A percentile compares a stretch with the other conserved stretches of the same genome.
These are phyloP conservation scores for Spodoptera litura DNA, from an alignment of 1,140 invertebrate genomes.

Conservation along the genomic window DNA sequence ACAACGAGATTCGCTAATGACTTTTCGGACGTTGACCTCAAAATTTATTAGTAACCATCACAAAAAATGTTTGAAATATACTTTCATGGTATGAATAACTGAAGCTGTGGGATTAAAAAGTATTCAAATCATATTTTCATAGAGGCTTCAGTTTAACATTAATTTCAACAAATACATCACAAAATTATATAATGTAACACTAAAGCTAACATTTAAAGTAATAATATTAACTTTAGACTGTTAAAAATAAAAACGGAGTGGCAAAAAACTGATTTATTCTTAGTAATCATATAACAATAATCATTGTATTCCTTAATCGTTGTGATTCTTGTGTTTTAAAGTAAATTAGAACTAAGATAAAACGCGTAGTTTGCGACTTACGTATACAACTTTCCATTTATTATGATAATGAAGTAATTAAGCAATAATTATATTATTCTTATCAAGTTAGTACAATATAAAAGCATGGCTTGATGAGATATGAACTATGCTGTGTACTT, in stretches of 20 bases:
- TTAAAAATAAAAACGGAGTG: constrained; percentile 19
- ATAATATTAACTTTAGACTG: neutral
- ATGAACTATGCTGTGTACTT: too few relatives aligned
- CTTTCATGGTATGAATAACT: too few relatives aligned
- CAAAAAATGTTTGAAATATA: constrained; percentile 5
- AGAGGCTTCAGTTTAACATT: too few relatives aligned
- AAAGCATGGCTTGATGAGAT: too few relatives aligned
- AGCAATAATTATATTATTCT: too few relatives aligned
- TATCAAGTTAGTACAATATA: too few relatives aligned
- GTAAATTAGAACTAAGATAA: neutral
- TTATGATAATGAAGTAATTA: too few relatives aligned
- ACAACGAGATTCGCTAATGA: constrained; percentile 25
- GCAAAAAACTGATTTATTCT: constrained; percentile 22
- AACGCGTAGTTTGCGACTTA: neutral
- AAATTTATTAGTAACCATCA: neutral
- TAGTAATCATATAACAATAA: constrained; percentile 8
- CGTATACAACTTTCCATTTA: neutral
- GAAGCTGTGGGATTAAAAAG: too few relatives aligned
- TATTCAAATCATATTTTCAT: too few relatives aligned
- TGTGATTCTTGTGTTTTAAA: neutral
- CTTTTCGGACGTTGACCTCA: constrained; percentile 31
- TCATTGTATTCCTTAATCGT: neutral
- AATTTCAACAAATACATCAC: too few relatives aligned
- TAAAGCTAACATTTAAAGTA: too few relatives aligned
- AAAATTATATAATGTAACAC: too few relatives aligned